Conservation (phyloP, 2,888 invertebrate species). For the Calephelis perditalis region DNA sequence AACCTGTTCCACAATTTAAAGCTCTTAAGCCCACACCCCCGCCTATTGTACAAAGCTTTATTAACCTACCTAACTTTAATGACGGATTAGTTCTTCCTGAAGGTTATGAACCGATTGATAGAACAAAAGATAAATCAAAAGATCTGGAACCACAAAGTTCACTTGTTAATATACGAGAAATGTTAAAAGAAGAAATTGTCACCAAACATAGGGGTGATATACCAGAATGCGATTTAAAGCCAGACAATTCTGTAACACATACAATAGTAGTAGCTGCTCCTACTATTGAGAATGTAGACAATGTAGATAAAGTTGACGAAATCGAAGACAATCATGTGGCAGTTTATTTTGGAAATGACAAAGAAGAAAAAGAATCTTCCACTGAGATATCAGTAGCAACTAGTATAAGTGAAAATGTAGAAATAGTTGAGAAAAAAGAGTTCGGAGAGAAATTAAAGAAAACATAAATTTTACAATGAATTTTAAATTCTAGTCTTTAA, state of each 20-base stretch:
- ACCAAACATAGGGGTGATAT: conserved; percentile 34
- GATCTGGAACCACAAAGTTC: conserved; percentile 52
- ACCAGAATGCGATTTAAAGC: conserved; percentile 57
- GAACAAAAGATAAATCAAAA: conserved; percentile 38
- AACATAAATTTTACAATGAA: conserved; percentile 34
- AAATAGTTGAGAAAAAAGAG: conserved; percentile 39
- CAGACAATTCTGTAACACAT: conserved; percentile 62
- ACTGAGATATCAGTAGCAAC: conserved; percentile 71
- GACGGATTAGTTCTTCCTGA: conserved; percentile 52
- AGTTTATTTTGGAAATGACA: conserved; percentile 64
- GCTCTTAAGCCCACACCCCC: conserved; percentile 20
- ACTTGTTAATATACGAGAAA: conserved; percentile 39
- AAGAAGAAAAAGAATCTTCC: conserved; percentile 45
- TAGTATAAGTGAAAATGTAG: conserved; percentile 58
- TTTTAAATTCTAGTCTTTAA: conserved; percentile 28
- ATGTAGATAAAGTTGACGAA: conserved; percentile 65
- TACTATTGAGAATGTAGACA: conserved; percentile 39
- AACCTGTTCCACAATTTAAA: conserved; percentile 11
- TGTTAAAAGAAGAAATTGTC: conserved; percentile 37
- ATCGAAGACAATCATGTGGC: conserved; percentile 79
- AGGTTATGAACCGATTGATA: conserved; percentile 63
- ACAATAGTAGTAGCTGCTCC: conserved; percentile 61
- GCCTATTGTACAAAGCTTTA: conserved; percentile 5
- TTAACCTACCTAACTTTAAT: conserved; percentile 34
- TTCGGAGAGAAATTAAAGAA: conserved; percentile 53